A percentile compares a stretch with the other conserved stretches of the same genome.
phyloP scores from a whole-genome alignment of 2,888 invertebrate genomes.

The Gastrophysa polygoni region DNA sequence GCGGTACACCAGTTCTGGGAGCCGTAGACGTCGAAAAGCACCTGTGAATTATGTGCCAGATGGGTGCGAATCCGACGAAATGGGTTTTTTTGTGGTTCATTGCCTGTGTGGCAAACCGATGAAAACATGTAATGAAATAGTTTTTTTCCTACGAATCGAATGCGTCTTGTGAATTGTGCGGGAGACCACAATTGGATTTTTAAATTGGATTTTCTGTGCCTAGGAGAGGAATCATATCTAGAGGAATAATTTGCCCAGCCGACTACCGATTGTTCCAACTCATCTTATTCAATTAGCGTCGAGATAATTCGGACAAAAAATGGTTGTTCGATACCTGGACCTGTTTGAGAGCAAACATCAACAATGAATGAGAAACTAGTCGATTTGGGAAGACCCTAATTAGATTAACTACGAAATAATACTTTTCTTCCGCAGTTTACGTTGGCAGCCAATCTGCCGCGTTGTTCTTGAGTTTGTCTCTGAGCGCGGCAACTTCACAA shows the following conservation, averaged over 20 bases:
- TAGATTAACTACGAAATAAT: neutral
- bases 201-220: neutral
- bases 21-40: no score
- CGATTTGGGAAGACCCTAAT: neutral
- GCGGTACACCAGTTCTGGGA: no score
- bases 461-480: neutral
- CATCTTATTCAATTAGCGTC: no score
- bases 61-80: no score
- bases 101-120: no score
- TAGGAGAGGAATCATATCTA: neutral
- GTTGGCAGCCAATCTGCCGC: neutral
- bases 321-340: no score
- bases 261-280: no score
- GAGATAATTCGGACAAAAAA: no score
- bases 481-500: constrained; percentile 1
- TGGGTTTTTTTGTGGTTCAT: no score
- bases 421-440: neutral
- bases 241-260: neutral
- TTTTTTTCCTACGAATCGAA: neutral
- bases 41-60: no score
- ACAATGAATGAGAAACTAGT: no score
- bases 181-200: neutral
- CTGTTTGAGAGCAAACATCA: no score
- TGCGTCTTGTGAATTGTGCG: neutral
- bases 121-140: neutral